A percentile compares a stretch with the other conserved stretches of the same genome.
Evolutionary conservation across 92 coral and sea anemone species (phyloP).

Genomic region (Ricordea florida): DNA sequence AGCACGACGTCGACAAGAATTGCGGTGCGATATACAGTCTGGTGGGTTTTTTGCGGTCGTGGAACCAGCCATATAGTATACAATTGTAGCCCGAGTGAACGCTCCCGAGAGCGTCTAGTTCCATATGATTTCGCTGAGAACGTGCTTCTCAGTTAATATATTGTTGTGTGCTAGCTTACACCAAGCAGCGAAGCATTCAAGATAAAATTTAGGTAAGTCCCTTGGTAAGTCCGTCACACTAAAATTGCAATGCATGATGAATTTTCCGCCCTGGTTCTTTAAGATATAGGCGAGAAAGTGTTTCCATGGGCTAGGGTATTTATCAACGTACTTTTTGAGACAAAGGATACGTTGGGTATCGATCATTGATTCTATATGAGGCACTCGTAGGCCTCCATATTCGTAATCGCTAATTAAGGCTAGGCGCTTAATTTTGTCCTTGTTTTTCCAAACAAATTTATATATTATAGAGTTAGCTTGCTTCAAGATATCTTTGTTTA

Average conservation of each 20-base stretch:
- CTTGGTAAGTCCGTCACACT: neutral
- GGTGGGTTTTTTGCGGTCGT: too few species aligned
- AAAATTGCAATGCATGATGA: constrained; percentile 4
- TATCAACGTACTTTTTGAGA: neutral
- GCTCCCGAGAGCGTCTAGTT: too few species aligned
- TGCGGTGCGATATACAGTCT: too few species aligned
- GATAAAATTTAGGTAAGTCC: neutral
- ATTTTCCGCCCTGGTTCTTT: neutral
- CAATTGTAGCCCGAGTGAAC: too few species aligned
- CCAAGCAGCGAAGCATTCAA: constrained; percentile 1
- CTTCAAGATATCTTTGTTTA: neutral
- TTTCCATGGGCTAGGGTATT: neutral
- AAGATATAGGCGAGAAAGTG: constrained; percentile 1
- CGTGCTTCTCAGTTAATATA: neutral
- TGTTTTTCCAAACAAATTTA: constrained; percentile 4
- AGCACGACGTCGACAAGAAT: too few species aligned
- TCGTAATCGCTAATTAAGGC: neutral
- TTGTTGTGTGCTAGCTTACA: neutral
- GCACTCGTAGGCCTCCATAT: neutral
- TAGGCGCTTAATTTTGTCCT: constrained; percentile 1
- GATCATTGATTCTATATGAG: constrained; percentile 14
- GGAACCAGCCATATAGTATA: too few species aligned
- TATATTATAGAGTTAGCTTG: neutral
- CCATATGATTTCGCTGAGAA: constrained; percentile 7
- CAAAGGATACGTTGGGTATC: constrained; percentile 14